phyloP scores from a whole-genome alignment of 2,113 vertebrate genomes.

The Neomonachus schauinslandi region DNA sequence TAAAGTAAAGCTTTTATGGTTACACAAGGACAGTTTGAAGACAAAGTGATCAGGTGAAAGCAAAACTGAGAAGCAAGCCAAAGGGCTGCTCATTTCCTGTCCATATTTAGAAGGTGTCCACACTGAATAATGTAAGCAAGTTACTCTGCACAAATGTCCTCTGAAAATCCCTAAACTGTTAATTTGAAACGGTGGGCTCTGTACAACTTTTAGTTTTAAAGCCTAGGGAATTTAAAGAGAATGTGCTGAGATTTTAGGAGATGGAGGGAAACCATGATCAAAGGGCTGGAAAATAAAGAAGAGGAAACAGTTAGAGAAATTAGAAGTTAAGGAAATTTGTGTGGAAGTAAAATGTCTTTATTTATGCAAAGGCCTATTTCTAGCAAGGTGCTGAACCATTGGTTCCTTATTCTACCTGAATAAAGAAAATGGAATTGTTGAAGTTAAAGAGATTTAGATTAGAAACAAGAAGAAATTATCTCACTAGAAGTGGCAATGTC shows the following conservation, averaged over 20 bases:
- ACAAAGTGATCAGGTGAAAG: background rate
- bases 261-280: background rate
- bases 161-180: background rate
- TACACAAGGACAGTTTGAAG: background rate
- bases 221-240: background rate
- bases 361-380: background rate
- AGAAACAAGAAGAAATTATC: background rate
- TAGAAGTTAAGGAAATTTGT: slow-evolving; percentile 50
- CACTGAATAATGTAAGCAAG: background rate
- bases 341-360: slow-evolving; percentile 9
- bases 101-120: background rate
- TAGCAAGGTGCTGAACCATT: background rate
- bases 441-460: background rate
- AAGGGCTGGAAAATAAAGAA: slow-evolving; percentile 22
- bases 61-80: background rate
- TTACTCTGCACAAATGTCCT: background rate
- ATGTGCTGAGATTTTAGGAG: slow-evolving; percentile 9
- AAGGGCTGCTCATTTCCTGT: background rate
- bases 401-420: slow-evolving; percentile 12
- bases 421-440: background rate
- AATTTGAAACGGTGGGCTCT: background rate
- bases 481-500: background rate
- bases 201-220: background rate
- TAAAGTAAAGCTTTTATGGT: background rate
- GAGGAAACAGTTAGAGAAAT: background rate